A percentile compares a stretch with the other conserved stretches of the same genome.
phyloP scores from a whole-genome alignment of 2,888 invertebrate genomes.

The Noctua fimbriata region DNA sequence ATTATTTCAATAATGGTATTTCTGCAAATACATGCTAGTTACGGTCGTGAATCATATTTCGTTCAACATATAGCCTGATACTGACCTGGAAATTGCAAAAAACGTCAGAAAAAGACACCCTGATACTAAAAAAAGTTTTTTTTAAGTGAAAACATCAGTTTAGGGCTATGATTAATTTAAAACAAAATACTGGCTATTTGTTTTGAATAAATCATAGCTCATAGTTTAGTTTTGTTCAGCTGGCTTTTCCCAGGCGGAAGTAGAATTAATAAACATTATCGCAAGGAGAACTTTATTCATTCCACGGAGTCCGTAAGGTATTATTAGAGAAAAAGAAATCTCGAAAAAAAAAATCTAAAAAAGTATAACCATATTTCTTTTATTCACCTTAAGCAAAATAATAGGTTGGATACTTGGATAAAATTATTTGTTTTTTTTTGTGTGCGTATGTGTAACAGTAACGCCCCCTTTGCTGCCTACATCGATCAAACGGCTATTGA shows the following conservation, averaged over 20 bases:
- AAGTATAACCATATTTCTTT: neutral
- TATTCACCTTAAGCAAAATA: neutral
- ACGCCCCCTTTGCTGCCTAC: neutral
- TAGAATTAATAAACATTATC: neutral
- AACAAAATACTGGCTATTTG: neutral
- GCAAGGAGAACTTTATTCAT: neutral
- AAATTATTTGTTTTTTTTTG: too few species aligned
- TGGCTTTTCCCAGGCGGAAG: conserved; percentile 42
- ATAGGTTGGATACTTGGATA: neutral
- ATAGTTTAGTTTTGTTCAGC: conserved; percentile 16
- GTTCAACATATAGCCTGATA: too few species aligned
- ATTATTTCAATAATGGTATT: too few species aligned
- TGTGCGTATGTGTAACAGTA: neutral
- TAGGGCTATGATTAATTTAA: neutral
- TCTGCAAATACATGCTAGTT: too few species aligned
- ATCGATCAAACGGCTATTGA: neutral
- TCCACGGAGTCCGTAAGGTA: neutral
- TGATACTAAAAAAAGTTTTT: neutral
- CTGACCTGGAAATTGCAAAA: too few species aligned
- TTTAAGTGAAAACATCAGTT: neutral
- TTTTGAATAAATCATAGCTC: conserved; percentile 24
- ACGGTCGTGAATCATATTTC: too few species aligned
- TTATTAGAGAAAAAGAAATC: neutral
- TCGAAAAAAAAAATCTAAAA: neutral
- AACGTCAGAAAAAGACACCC: too few species aligned